Evolutionary conservation across 2,797 vertebrate species (phyloP).

Genomic region (Dryobates pubescens): DNA sequence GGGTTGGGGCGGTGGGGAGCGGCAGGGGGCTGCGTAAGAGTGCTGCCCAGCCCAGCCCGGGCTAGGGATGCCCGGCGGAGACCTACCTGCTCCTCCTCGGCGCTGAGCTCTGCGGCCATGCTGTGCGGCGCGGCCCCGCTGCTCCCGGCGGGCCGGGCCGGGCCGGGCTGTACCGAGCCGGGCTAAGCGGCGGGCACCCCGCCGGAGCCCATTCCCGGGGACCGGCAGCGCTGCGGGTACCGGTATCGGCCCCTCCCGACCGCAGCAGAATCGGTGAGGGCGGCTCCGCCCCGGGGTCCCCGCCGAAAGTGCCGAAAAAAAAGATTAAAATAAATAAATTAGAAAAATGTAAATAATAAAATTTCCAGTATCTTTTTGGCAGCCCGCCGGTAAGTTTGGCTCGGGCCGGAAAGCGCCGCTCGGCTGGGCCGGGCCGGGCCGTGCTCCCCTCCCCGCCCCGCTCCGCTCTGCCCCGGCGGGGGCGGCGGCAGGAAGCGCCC

Average conservation of each 20-base stretch:
- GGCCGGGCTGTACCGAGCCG: neutral
- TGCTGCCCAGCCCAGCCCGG: neutral
- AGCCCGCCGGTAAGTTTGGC: neutral
- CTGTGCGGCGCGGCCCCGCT: constrained; percentile 58
- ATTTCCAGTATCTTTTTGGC: neutral
- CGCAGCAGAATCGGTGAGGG: neutral
- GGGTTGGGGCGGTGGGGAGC: neutral
- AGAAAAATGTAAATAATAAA: neutral
- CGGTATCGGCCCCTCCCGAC: constrained; percentile 9
- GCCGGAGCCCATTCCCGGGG: constrained; percentile 11
- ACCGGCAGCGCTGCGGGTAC: constrained; percentile 3
- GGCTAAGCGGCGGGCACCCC: neutral
- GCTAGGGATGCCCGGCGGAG: neutral
- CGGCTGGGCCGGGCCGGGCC: neutral
- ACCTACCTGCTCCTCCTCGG: constrained; percentile 94
- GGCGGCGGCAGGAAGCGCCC: constrained; percentile 37
- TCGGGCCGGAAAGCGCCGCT: constrained; percentile 26
- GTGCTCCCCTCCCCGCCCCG: neutral
- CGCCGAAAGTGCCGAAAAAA: neutral
- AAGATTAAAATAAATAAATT: neutral
- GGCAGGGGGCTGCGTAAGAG: neutral
- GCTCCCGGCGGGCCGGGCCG: neutral
- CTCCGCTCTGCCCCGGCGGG: constrained; percentile 47
- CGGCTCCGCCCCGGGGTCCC: neutral
- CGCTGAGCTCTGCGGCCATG: constrained; percentile 91